A percentile compares a stretch with the other conserved stretches of the same genome.
Conservation (phyloP, 2,797 vertebrate species). For the Thunnus albacares region DNA sequence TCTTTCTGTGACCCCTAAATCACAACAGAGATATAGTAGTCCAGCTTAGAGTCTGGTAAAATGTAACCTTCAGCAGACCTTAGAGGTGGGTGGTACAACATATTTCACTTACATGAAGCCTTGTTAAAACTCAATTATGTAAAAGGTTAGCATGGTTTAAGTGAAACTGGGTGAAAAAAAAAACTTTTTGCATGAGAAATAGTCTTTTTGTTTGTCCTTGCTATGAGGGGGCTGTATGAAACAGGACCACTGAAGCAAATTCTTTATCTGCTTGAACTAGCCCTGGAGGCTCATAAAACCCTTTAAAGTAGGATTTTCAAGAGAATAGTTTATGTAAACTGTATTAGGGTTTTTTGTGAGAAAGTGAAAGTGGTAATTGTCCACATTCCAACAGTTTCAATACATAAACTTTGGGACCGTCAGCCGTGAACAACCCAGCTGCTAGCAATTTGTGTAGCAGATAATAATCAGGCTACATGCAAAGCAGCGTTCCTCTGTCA, state of each 20-base stretch:
- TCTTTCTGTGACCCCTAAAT: slow-evolving; percentile 78
- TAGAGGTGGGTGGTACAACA: slow-evolving; percentile 75
- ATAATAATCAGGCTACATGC: slow-evolving; percentile 93
- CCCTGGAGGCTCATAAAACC: slow-evolving; percentile 75
- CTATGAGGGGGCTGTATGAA: slow-evolving; percentile 67
- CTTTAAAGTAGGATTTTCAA: slow-evolving; percentile 82
- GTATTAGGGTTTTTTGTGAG: slow-evolving; percentile 85
- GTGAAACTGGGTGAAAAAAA: slow-evolving; percentile 58
- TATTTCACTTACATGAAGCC: slow-evolving; percentile 67
- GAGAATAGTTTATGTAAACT: slow-evolving; percentile 86
- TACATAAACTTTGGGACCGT: slow-evolving; percentile 91
- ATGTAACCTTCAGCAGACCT: slow-evolving; percentile 77
- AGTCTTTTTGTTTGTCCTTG: slow-evolving; percentile 54
- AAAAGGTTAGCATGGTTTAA: slow-evolving; percentile 49
- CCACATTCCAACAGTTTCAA: slow-evolving; percentile 94
- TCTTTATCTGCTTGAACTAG: slow-evolving; percentile 58
- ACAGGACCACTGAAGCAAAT: slow-evolving; percentile 57
- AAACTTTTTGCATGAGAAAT: slow-evolving; percentile 48
- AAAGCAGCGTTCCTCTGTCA: slow-evolving; percentile 88
- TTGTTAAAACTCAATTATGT: slow-evolving; percentile 75
- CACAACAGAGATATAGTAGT: slow-evolving; percentile 71
- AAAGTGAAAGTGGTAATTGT: slow-evolving; percentile 93
- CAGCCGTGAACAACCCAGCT: slow-evolving; percentile 90
- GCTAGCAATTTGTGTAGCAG: slow-evolving; percentile 93
- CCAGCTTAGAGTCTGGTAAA: slow-evolving; percentile 72